Evolutionary conservation across 2,113 vertebrate species (phyloP), one percentile per base, ranked within the genome.

Genomic region (Desmodus rotundus): DNA sequence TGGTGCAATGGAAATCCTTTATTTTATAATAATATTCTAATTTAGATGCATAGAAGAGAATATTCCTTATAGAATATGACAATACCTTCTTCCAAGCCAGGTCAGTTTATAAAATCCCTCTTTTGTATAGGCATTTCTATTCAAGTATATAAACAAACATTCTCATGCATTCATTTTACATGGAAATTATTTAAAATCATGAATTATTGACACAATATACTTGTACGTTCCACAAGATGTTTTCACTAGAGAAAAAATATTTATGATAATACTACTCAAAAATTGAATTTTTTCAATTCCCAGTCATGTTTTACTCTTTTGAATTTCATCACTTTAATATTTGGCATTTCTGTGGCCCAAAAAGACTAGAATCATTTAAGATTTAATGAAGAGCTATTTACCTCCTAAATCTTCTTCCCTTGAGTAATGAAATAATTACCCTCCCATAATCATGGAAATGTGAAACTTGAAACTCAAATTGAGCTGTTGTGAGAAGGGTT

Each of bases 351-450:
- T 98, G 92, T 87, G 96, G 97, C 96, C 98, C 98, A 98, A 98
- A 98, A 98, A 98, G 98, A 97, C 97, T 97, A 96, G 96, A 98
- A 97, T 98, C 97, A 97, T 98, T 98, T 98, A 98, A 98, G 98
- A 98, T 98, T 98, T 98, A 98, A 98, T 98, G 98, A 98, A 98
- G 98, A 98, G 98, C 98, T 98, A 98, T 98, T 98, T 98, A 98
- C 98, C 98, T 98, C 98, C 98, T 98, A 98, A 98, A 98, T 98
- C 97, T 98, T 98, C 98, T 98, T 98, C 98, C 98, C 98, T 97
- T 97, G 98, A 98, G 98, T 98, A 98, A 98, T 98, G 98, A 98
- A 98, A 98, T 98, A 98, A 98, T 98, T 98, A 98, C 97, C 97
- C 96, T 98, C 95, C 97, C 98, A 98, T 98, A 98, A 98, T 98